Base-by-base conservation (phyloP, 2,113 vertebrate genomes). In the Drymodes brunneopygia region DNA sequence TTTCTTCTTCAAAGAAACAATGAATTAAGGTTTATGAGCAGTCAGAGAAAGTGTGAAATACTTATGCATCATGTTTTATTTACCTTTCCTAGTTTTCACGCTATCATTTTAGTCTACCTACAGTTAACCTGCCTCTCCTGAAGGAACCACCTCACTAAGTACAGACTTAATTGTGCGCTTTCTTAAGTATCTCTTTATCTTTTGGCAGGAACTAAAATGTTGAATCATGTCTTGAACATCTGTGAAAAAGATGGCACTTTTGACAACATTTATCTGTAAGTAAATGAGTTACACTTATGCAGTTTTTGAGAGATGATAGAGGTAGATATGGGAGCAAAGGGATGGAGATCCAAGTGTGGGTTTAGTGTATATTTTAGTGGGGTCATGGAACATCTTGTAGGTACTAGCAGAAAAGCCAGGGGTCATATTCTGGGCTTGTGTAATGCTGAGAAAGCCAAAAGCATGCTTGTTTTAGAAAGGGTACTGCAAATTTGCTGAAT, bases 261-360 rank as follows among this genome's bases (percentile, higher is more conserved):
- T 98, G 99, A 99, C 98, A 99, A 99, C 98, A 99, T 99, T 98
- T 99, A 99, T 98, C 98, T 99, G 99, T 99, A 97, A 99, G 99
- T 99, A 97, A 73, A 96, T 44, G 54, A 57, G 38, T 66, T 85
- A 6, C 13, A 10, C 25, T 61, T 2, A 0, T 60, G 27, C 18
- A 1, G 50, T 80, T 85, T 65, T 18, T 15, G 60, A 66, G 48
- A 58, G 28, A 18, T 58, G 10, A 33, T 31, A 33, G n/a, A 69
- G 31, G 21, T 18, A 9, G 73, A 44, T 38, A 48, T 38, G n/a
- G 60, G 56, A 88, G 36, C 42, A 77, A 69, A 69, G 15, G 10
- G 50, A 65, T 35, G 21, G 61, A 74, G 40, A 71, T 73, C 16
- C 10, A 51, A n/a, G 35, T 60, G 14, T 51, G 11, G 36, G 6